Conservation (phyloP, 2,888 invertebrate species). For the Corythucha ciliata region DNA sequence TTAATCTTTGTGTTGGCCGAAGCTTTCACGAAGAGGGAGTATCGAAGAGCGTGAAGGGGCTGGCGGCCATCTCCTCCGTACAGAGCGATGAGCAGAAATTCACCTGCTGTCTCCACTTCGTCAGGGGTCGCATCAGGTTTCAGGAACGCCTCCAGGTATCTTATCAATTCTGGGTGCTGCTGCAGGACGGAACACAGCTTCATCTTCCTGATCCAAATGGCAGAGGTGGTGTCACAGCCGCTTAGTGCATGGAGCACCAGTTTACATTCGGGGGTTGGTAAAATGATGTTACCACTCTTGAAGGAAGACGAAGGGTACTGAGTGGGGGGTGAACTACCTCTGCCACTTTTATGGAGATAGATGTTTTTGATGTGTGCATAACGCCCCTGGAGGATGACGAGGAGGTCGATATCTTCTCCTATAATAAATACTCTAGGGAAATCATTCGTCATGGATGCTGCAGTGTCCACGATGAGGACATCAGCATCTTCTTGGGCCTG, state of each 20-base stretch:
- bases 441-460: neutral
- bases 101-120: neutral
- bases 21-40: slow-evolving; percentile 2
- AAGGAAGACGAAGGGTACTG: neutral
- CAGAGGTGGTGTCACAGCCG: slow-evolving; percentile 9
- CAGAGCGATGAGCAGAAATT: neutral
- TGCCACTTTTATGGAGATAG: slow-evolving; percentile 7
- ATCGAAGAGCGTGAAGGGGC: slow-evolving; percentile 1
- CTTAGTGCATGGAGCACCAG: slow-evolving; percentile 7
- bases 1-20: neutral
- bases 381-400: neutral
- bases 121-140: slow-evolving; percentile 12
- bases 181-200: neutral
- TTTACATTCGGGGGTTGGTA: too few species aligned
- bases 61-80: neutral
- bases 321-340: neutral
- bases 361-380: neutral
- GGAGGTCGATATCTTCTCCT: slow-evolving; percentile 5
- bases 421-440: neutral
- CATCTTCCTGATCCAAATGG: slow-evolving; percentile 3
- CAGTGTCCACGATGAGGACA: slow-evolving; percentile 10
- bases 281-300: neutral
- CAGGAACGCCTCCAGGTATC: slow-evolving; percentile 4
- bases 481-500: slow-evolving; percentile 3
- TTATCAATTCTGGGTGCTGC: neutral